Evolutionary conservation across 2,888 invertebrate genomes (phyloP).

Genomic region (Leptura quadrifasciata): DNA sequence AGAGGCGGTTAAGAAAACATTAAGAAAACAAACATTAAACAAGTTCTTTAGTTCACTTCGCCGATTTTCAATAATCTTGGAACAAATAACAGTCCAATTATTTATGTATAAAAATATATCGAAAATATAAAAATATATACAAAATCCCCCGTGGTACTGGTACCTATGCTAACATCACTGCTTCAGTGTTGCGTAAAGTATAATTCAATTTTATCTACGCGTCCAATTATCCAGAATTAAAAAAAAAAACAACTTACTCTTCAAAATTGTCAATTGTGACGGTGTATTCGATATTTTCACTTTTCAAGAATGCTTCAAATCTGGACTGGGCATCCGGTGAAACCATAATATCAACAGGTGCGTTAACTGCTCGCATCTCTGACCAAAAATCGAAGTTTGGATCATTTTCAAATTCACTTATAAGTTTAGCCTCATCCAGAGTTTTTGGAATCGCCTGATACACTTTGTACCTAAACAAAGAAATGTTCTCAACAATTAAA

Average conservation of each 20-base stretch:
- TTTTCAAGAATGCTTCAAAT: slow-evolving; percentile 57
- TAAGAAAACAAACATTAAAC: too few species aligned
- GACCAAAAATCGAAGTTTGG: slow-evolving; percentile 62
- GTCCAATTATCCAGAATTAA: slow-evolving; percentile 11
- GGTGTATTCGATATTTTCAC: slow-evolving; percentile 61
- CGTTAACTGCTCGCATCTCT: slow-evolving; percentile 40
- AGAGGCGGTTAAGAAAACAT: too few species aligned
- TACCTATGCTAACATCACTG: too few species aligned
- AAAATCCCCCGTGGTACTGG: too few species aligned
- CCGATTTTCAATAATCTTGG: too few species aligned
- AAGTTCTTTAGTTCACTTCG: too few species aligned
- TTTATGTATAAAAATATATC: too few species aligned
- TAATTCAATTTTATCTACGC: too few species aligned
- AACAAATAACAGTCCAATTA: too few species aligned
- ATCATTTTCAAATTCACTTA: slow-evolving; percentile 60
- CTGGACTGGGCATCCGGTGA: slow-evolving; percentile 52
- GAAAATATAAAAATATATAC: too few species aligned
- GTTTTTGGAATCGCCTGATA: slow-evolving; percentile 69
- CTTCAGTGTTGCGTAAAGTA: too few species aligned
- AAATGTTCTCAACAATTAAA: background rate
- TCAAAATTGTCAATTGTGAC: slow-evolving; percentile 66
- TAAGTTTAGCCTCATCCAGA: slow-evolving; percentile 64
- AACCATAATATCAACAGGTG: slow-evolving; percentile 56
- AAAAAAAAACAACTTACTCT: slow-evolving; percentile 48
- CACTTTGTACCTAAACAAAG: slow-evolving; percentile 68